These are phyloP conservation scores for Coenonympha glycerion DNA, from an alignment of 2,888 invertebrate genomes.

Conservation along the genomic window DNA sequence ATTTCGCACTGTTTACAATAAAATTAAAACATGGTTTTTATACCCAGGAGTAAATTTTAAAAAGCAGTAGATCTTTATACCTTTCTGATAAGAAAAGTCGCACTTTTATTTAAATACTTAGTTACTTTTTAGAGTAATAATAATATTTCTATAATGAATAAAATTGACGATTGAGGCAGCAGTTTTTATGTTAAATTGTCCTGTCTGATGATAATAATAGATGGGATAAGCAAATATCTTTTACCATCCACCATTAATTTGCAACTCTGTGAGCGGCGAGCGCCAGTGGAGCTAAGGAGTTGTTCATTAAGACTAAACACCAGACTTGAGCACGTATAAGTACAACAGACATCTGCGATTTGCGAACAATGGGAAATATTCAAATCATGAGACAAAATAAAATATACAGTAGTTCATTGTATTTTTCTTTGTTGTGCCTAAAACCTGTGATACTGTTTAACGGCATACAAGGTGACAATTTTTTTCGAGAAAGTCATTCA, in stretches of 20 bases:
- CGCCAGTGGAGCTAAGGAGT: conserved; percentile 28
- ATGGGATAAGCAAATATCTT: background rate
- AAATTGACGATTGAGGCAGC: too few species aligned
- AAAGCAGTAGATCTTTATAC: too few species aligned
- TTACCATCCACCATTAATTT: background rate
- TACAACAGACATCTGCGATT: conserved; percentile 53
- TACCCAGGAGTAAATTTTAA: too few species aligned
- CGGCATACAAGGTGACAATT: too few species aligned
- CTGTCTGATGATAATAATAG: background rate
- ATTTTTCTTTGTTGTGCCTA: too few species aligned
- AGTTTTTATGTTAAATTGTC: background rate
- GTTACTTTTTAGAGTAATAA: too few species aligned
- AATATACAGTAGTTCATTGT: too few species aligned
- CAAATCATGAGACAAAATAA: too few species aligned
- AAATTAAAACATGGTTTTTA: too few species aligned
- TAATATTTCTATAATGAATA: background rate
- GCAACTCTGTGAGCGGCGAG: background rate
- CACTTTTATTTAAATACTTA: background rate
- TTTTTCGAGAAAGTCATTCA: too few species aligned
- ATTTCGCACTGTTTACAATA: too few species aligned
- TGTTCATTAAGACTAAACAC: conserved; percentile 60
- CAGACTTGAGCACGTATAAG: conserved; percentile 60
- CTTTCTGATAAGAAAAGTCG: background rate
- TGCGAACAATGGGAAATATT: conserved; percentile 39
- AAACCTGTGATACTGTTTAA: too few species aligned